phyloP scores from a whole-genome alignment of 2,113 vertebrate genomes.

The Elanus axillaris region DNA sequence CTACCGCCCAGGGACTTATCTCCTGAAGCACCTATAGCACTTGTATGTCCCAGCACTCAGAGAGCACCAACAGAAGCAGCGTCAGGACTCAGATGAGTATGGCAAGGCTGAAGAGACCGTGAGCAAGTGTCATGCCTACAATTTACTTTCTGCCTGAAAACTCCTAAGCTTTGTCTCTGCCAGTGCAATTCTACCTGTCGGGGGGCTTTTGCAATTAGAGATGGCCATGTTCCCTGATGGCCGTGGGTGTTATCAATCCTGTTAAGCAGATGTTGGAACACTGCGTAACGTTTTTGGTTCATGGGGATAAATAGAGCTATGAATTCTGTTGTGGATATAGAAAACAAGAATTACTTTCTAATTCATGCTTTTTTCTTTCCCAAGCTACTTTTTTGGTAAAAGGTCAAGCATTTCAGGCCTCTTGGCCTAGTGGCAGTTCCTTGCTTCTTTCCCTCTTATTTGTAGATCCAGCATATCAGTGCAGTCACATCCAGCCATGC shows the following conservation, averaged over 20 bases:
- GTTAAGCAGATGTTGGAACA: not conserved
- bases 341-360: not conserved
- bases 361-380: not conserved
- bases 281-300: not conserved
- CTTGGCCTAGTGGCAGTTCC: not conserved
- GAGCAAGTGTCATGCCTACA: not conserved
- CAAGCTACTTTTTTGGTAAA: not conserved
- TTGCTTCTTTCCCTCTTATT: not conserved
- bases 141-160: not conserved
- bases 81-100: not conserved
- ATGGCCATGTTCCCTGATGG: not conserved
- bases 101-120: not conserved
- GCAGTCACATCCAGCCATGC: not conserved
- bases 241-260: not conserved
- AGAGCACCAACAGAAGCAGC: not conserved
- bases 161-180: not conserved
- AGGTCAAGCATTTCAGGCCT: not conserved
- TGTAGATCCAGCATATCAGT: not conserved
- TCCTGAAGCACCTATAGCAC: not conserved
- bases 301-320: not conserved
- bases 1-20: not conserved
- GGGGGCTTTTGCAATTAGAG: not conserved
- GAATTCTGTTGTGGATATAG: not conserved
- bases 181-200: not conserved
- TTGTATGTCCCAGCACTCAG: not conserved